Conservation (phyloP, 1,140 invertebrate genomes). For the Cryptotermes secundus region DNA sequence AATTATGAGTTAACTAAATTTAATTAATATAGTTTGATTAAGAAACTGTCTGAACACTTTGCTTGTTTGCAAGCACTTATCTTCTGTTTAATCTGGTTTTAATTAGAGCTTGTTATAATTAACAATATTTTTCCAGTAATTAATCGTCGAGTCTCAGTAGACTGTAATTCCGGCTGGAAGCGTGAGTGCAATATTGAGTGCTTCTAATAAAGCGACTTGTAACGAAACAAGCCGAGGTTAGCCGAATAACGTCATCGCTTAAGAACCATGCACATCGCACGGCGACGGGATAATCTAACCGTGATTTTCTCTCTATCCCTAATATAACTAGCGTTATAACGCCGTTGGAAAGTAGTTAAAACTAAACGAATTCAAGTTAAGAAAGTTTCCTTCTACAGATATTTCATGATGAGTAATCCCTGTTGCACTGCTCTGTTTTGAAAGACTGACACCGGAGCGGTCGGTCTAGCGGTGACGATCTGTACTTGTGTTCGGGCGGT, state of each 20-base stretch:
- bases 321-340: not conserved
- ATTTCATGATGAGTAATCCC: not conserved
- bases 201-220: not conserved
- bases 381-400: not conserved
- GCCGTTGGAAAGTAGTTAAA: not conserved
- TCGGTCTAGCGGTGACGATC: too few relatives aligned
- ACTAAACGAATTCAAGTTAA: not conserved
- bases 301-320: not conserved
- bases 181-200: not conserved
- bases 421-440: not conserved
- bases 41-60: not conserved
- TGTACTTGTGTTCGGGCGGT: too few relatives aligned
- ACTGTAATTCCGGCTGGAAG: not conserved
- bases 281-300: not conserved
- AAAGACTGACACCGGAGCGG: not conserved
- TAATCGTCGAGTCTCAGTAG: not conserved
- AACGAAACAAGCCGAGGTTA: too few relatives aligned
- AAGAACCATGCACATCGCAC: too few relatives aligned
- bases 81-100: conserved; percentile 8
- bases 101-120: conserved; percentile 20
- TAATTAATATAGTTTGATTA: conserved; percentile 5
- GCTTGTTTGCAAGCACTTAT: not conserved
- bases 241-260: too few relatives aligned
- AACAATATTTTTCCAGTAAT: conserved; percentile 14
- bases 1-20: not conserved